Conservation (phyloP, 2,113 vertebrate species). For the Anhinga rufa region DNA sequence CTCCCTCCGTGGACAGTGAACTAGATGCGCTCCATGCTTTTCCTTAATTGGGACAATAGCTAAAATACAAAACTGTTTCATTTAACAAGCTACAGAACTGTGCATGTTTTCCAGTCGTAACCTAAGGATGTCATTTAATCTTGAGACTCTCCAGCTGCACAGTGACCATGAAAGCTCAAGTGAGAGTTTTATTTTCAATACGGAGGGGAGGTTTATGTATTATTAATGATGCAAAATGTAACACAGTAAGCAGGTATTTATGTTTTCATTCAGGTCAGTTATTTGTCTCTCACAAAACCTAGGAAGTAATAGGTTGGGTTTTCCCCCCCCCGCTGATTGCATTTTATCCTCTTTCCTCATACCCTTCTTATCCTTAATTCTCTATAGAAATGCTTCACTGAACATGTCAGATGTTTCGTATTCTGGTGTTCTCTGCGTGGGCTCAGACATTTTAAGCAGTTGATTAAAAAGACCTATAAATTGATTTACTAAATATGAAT, state of each 20-base stretch:
- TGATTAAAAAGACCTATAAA: not conserved
- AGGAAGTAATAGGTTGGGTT: not conserved
- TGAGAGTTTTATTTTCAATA: not conserved
- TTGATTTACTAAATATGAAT: not conserved
- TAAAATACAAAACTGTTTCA: not conserved
- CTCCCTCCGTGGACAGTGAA: not conserved
- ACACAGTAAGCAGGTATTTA: not conserved
- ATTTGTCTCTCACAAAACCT: slow-evolving; percentile 28
- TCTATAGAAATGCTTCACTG: not conserved
- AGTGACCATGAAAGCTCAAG: not conserved
- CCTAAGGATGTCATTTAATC: slow-evolving; percentile 34
- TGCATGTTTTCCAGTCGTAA: not conserved
- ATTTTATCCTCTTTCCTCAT: not conserved
- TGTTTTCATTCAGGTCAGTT: slow-evolving; percentile 2
- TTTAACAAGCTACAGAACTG: not conserved
- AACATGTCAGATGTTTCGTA: not conserved
- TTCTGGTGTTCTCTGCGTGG: not conserved
- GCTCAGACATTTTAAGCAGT: not conserved
- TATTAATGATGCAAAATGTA: slow-evolving; percentile 38
- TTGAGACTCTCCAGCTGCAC: not conserved
- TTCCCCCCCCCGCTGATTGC: not conserved
- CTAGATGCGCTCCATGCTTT: rapidly evolving
- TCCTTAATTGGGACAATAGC: not conserved
- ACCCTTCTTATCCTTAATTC: slow-evolving; percentile 1
- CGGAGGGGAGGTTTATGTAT: not conserved